phyloP scores from a whole-genome alignment of 1,140 invertebrate species.

The Drosophila oshimai region DNA sequence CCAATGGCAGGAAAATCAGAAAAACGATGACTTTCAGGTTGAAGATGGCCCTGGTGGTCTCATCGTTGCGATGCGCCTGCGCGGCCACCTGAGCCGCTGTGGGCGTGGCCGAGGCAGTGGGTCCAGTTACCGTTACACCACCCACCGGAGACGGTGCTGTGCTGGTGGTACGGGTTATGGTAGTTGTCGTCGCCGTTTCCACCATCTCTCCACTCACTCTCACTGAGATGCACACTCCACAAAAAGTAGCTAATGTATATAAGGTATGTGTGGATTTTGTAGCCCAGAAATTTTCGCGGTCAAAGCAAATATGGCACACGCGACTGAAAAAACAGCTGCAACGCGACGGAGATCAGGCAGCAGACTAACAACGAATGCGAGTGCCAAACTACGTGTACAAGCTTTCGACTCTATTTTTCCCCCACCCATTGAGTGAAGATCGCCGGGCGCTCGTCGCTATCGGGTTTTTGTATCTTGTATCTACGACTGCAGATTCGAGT shows the following conservation, averaged over 20 bases:
- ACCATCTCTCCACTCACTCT: conserved; percentile 59
- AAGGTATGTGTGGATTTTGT: conserved; percentile 1
- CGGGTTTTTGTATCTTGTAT: conserved; percentile 47
- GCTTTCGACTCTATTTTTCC: conserved; percentile 39
- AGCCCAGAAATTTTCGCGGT: conserved; percentile 36
- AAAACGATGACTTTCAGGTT: conserved; percentile 71
- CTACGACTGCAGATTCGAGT: conserved; percentile 59
- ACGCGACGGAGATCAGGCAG: conserved; percentile 24
- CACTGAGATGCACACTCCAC: conserved; percentile 16
- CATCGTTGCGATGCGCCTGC: conserved; percentile 62
- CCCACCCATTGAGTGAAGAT: conserved; percentile 52
- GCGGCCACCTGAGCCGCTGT: conserved; percentile 31
- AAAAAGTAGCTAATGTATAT: conserved; percentile 1
- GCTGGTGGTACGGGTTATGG: conserved; percentile 62
- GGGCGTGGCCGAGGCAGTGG: conserved; percentile 38
- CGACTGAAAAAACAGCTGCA: conserved; percentile 24
- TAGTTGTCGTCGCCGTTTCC: conserved; percentile 72
- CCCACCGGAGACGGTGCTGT: conserved; percentile 27
- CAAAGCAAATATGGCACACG: conserved; percentile 33
- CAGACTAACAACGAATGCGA: conserved; percentile 32
- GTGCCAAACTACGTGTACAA: conserved; percentile 39
- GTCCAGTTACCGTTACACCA: conserved; percentile 25
- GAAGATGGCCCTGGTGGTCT: conserved; percentile 66
- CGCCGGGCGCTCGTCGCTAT: conserved; percentile 32
- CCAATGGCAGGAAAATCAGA: conserved; percentile 59